Evolutionary conservation across 2,888 invertebrate species (phyloP).

Genomic region (Phorcus lineatus): DNA sequence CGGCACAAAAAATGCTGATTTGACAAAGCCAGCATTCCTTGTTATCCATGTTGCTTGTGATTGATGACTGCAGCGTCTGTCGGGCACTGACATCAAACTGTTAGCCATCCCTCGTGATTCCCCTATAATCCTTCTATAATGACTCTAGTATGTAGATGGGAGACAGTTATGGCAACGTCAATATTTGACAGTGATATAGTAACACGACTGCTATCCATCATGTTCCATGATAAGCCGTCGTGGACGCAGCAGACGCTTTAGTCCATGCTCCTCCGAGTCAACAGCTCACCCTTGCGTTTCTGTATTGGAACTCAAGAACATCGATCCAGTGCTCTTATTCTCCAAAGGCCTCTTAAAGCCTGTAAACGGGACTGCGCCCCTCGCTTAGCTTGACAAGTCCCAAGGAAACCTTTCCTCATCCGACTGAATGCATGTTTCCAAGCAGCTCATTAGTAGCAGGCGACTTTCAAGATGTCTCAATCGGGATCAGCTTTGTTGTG

Average conservation of each 20-base stretch:
- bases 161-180: neutral
- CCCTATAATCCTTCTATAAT: neutral
- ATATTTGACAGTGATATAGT: slow-evolving; percentile 3
- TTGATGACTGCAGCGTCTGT: too few relatives aligned
- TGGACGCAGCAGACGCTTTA: neutral
- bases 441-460: neutral
- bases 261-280: neutral
- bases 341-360: too few relatives aligned
- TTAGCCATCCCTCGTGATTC: neutral
- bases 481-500: neutral
- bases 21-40: too few relatives aligned
- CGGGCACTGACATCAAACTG: neutral
- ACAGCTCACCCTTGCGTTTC: neutral
- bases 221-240: neutral
- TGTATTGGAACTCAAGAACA: neutral
- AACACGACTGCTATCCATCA: neutral
- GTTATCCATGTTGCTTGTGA: too few relatives aligned
- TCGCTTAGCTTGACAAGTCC: neutral
- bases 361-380: too few relatives aligned
- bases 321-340: neutral
- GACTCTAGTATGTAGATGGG: neutral
- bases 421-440: neutral
- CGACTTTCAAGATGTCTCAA: slow-evolving; percentile 1
- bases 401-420: neutral
- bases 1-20: too few relatives aligned